Evolutionary conservation across 2,888 invertebrate genomes (phyloP).

Genomic region (Microctonus hyperodae): DNA sequence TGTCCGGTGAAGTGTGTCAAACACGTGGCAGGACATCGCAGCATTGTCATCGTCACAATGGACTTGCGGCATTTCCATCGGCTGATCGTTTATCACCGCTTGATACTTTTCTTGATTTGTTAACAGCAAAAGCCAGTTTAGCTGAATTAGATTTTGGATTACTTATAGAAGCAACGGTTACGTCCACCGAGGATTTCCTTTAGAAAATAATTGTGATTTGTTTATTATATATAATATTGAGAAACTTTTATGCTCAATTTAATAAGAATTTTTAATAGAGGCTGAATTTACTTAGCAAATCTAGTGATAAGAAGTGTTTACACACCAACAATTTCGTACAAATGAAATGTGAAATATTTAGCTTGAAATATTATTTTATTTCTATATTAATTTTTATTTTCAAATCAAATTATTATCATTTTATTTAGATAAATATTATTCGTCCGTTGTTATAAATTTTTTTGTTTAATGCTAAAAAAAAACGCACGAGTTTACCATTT

Average conservation of each 20-base stretch:
- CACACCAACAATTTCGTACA: neutral
- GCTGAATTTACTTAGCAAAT: conserved; percentile 3
- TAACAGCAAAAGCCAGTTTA: conserved; percentile 87
- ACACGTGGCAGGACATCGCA: conserved; percentile 56
- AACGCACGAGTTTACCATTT: neutral
- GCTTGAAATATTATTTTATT: neutral
- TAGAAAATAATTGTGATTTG: conserved; percentile 39
- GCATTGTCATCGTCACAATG: conserved; percentile 57
- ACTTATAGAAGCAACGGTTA: conserved; percentile 82
- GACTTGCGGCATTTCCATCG: conserved; percentile 74
- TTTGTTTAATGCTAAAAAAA: neutral
- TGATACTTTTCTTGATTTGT: conserved; percentile 83
- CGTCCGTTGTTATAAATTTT: neutral
- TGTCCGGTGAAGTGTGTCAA: conserved; percentile 71
- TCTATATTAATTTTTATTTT: neutral
- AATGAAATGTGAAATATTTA: neutral
- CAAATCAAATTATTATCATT: neutral
- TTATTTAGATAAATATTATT: neutral
- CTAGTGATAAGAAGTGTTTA: neutral
- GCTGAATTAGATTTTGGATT: conserved; percentile 86
- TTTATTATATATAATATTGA: conserved; percentile 4
- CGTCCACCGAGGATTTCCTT: conserved; percentile 68
- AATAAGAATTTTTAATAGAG: neutral
- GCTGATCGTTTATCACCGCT: conserved; percentile 79
- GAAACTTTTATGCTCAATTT: conserved; percentile 12